Conservation (phyloP, 2,888 invertebrate species). For the Entomobrya multifasciata region DNA sequence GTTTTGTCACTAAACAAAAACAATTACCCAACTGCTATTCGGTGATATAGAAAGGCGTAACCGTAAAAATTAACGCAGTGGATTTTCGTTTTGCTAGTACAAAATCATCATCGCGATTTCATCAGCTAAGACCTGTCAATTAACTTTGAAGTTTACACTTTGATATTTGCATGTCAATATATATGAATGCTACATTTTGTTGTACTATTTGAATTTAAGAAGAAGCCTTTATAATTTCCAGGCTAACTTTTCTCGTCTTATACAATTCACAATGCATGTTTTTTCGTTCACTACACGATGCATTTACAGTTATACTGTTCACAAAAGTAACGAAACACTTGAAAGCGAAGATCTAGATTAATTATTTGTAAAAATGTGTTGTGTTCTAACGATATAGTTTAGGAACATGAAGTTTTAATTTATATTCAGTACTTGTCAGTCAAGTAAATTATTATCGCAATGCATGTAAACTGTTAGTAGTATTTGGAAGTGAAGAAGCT, state of each 20-base stretch:
- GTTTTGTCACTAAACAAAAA: too few relatives aligned
- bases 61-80: too few relatives aligned
- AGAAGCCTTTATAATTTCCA: not conserved
- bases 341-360: not conserved
- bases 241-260: constrained; percentile 12
- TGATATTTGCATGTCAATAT: too few relatives aligned
- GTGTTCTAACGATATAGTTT: not conserved
- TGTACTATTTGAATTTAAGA: not conserved
- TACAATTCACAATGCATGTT: not conserved
- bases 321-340: too few relatives aligned
- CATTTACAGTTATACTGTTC: too few relatives aligned
- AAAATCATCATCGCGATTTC: too few relatives aligned
- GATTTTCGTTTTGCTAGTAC: too few relatives aligned
- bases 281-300: too few relatives aligned
- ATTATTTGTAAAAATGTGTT: too few relatives aligned
- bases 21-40: too few relatives aligned
- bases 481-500: not conserved
- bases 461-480: constrained; percentile 6
- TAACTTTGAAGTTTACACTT: not conserved
- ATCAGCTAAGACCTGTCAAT: too few relatives aligned
- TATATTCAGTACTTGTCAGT: not conserved
- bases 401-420: not conserved
- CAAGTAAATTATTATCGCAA: constrained; percentile 1
- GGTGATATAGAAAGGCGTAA: too few relatives aligned
- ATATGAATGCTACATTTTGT: not conserved